These are phyloP conservation scores for Aleiodes sp. DNA, from an alignment of 1,140 invertebrate species.

Conservation along the genomic window DNA sequence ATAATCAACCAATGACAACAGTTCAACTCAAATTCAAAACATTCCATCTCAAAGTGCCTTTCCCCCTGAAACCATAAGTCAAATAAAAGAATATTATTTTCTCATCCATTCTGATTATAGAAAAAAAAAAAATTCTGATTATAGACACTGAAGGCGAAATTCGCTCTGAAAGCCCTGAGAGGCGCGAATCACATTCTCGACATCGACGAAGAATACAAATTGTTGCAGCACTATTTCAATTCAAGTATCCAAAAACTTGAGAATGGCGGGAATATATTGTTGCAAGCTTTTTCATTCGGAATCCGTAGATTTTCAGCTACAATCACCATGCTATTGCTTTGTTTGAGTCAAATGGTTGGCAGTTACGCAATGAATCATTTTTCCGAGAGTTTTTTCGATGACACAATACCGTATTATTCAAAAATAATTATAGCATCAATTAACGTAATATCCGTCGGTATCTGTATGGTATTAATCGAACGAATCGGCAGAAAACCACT, in stretches of 20 bases:
- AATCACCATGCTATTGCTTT: conserved; percentile 29
- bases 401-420: conserved; percentile 3
- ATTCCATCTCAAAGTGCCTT: no score
- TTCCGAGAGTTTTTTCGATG: conserved; percentile 13
- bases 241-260: not conserved
- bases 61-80: no score
- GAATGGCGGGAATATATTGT: not conserved
- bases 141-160: conserved; percentile 39
- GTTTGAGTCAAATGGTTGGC: conserved; percentile 39
- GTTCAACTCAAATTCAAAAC: no score
- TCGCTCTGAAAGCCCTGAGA: conserved; percentile 35
- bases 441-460: conserved; percentile 20
- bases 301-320: not conserved
- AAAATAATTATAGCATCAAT: conserved; percentile 19
- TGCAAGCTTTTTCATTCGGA: not conserved
- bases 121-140: conserved; percentile 19
- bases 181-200: conserved; percentile 32
- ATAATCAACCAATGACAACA: no score
- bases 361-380: conserved; percentile 35
- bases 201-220: conserved; percentile 38
- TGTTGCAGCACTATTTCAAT: conserved; percentile 37
- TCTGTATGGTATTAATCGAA: conserved; percentile 36
- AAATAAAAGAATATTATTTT: not conserved
- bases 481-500: conserved; percentile 31
- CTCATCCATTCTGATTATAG: not conserved